Base-by-base conservation (phyloP, 2,888 invertebrate species). In the Drosophila setosimentum region DNA sequence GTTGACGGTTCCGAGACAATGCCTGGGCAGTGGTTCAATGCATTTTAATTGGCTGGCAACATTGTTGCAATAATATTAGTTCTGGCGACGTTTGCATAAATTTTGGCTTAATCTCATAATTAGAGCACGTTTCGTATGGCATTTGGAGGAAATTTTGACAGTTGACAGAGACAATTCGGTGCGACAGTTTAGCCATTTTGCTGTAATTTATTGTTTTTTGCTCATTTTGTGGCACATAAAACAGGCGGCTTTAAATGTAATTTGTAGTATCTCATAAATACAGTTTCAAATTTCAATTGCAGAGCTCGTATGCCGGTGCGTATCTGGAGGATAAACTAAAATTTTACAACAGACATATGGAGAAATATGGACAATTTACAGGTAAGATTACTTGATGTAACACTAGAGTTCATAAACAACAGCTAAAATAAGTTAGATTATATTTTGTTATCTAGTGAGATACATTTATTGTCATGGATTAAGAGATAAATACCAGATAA, bases 301-400 rank as follows among this genome's bases (percentile, higher is more conserved):
- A 93, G 93, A 92, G 90, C 75, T 92, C 93, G 3, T 93, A 92
- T 80, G 91, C 93, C 54, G 92, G 93, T 69, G 92, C 91, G 61
- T 93, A 93, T 90, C 86, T 93, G 69, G 91, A 92, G 73, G 93
- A 93, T 73, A 92, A 92, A 73, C 88, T 93, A 7, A 92, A 90
- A 65, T 91, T 92, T 66, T 92, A 92, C 65, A 83, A 91, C 68
- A 91, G 92, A 62, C 92, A 92, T 68, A 87, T 90, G 78, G 92
- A 92, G 68, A 91, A 90, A 89, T 93, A 92, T 77, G 90, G 92
- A 49, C 92, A 92, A 64, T 91, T 92, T 72, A 76, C 92, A 91
- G 93, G 93, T 93, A 40, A 57, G 21, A 16, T 8, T 21, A 5
- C 7, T 29, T 4, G 3, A 37, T n/a, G 1, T 7, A n/a, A 21